These are phyloP conservation scores for Enteromius radiatus DNA, from an alignment of 2,797 vertebrate species.

Conservation along the genomic window DNA sequence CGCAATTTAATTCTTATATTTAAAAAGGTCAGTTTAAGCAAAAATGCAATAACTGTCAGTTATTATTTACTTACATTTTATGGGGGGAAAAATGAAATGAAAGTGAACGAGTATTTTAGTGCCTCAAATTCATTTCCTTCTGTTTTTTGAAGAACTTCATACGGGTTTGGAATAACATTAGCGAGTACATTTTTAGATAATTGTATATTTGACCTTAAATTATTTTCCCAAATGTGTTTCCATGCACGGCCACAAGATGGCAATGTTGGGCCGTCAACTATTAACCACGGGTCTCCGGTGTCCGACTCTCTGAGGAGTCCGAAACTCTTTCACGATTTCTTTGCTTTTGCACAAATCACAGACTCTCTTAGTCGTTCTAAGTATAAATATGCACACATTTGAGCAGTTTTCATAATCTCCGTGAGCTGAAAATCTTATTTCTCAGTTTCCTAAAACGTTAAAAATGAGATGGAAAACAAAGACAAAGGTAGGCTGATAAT, in stretches of 20 bases:
- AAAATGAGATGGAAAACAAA: not conserved
- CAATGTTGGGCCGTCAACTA: constrained; percentile 37
- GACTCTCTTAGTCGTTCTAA: not conserved
- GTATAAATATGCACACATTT: not conserved
- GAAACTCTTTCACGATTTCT: not conserved
- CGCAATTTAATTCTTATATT: not conserved
- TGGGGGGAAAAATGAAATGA: rapidly evolving
- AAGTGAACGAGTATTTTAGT: not conserved
- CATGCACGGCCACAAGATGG: constrained; percentile 32
- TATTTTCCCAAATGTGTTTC: not conserved
- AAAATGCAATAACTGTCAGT: not conserved
- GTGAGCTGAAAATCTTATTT: not conserved
- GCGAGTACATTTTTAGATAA: not conserved
- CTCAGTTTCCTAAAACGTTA: not conserved
- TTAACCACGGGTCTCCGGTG: not conserved
- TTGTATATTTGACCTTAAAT: not conserved
- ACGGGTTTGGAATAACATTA: not conserved
- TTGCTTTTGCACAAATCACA: not conserved
- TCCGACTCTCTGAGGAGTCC: no score
- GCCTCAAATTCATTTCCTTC: not conserved
- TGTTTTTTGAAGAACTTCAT: not conserved
- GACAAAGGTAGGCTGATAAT: not conserved
- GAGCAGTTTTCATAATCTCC: not conserved
- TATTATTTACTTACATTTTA: not conserved
- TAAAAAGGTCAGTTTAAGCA: not conserved